Evolutionary conservation across 2,113 vertebrate genomes (phyloP).

Genomic region (Carettochelys insculpta): DNA sequence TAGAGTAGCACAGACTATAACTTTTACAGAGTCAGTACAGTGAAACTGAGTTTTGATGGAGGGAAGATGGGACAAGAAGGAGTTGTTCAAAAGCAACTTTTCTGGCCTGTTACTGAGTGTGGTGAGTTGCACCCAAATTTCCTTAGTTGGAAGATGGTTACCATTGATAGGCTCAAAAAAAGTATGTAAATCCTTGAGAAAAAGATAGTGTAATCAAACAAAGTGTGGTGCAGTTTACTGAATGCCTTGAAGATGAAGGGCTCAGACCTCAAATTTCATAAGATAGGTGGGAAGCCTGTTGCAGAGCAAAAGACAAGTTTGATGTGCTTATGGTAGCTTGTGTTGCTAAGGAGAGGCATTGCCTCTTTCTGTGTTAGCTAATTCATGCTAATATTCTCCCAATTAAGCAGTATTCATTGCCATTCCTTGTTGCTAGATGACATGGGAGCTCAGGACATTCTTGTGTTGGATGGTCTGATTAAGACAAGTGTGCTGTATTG

Average conservation of each 20-base stretch:
- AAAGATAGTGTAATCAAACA: not conserved
- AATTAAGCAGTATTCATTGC: not conserved
- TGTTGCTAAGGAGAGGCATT: not conserved
- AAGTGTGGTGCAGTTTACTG: not conserved
- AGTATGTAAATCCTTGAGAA: not conserved
- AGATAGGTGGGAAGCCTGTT: not conserved
- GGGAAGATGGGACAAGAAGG: not conserved
- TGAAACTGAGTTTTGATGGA: not conserved
- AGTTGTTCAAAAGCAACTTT: not conserved
- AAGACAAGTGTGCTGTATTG: not conserved
- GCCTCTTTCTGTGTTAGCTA: not conserved
- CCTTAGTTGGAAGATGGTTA: rapidly evolving
- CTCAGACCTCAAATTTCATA: not conserved
- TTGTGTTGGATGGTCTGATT: not conserved
- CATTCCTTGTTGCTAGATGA: not conserved
- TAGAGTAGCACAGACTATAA: not conserved
- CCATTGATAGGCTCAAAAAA: not conserved
- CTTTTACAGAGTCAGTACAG: not conserved
- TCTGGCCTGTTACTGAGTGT: not conserved
- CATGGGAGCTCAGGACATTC: not conserved
- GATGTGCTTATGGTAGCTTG: not conserved
- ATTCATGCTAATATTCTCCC: not conserved
- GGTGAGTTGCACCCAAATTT: not conserved
- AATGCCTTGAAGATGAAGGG: not conserved
- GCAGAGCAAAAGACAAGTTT: not conserved